phyloP scores from a whole-genome alignment of 2,113 vertebrate genomes.

The Prolemur simus region DNA sequence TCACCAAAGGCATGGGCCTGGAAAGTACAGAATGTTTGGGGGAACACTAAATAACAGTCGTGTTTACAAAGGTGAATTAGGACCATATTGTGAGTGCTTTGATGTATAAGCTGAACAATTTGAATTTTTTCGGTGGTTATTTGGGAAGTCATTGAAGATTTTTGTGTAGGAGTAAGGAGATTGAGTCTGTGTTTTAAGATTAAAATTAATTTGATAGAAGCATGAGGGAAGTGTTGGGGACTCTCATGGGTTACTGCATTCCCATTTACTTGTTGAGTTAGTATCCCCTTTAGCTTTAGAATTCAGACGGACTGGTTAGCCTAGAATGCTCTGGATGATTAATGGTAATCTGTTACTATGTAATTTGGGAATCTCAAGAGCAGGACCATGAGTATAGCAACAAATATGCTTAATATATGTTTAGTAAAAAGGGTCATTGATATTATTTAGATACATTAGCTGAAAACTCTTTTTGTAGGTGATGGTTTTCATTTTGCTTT shows the following conservation, averaged over 20 bases:
- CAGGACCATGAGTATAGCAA: background rate
- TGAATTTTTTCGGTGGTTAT: background rate
- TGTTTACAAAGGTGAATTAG: background rate
- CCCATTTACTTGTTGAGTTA: background rate
- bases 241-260: background rate
- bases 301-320: background rate
- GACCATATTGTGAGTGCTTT: background rate
- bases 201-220: background rate
- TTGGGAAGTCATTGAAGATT: background rate
- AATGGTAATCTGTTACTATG: background rate
- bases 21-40: background rate
- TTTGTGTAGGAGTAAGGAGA: background rate
- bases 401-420: background rate
- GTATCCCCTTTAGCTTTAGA: background rate
- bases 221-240: background rate
- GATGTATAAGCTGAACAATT: background rate
- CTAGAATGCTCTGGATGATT: background rate
- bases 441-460: conserved; percentile 6
- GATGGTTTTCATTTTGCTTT: conserved; percentile 1
- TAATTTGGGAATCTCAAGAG: background rate
- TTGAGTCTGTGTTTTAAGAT: background rate
- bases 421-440: background rate
- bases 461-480: conserved; percentile 33
- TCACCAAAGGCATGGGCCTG: background rate
- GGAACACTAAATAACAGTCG: background rate